These are phyloP conservation scores for Nephrotoma appendiculata DNA, from an alignment of 2,888 invertebrate species.

Conservation along the genomic window DNA sequence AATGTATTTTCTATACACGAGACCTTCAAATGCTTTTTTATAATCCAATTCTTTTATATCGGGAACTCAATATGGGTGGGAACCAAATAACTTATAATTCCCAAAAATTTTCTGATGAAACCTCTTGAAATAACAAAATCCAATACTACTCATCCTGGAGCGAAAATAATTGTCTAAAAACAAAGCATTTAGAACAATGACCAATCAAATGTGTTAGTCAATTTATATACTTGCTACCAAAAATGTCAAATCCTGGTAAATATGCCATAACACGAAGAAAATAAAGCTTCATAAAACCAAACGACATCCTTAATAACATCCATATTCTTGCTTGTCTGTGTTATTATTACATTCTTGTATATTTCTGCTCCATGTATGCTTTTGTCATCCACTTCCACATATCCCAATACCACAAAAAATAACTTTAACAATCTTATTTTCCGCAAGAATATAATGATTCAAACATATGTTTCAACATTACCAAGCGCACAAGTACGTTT, in stretches of 20 bases:
- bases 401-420: neutral
- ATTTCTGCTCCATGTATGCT: neutral
- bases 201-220: neutral
- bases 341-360: neutral
- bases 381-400: neutral
- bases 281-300: neutral
- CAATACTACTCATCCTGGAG: no score
- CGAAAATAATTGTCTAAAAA: no score
- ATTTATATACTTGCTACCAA: neutral
- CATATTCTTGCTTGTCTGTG: neutral
- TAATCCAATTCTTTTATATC: no score
- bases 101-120: no score
- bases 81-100: no score
- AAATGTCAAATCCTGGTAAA: neutral
- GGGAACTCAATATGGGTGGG: no score
- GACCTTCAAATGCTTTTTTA: no score
- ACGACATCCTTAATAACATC: neutral
- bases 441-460: neutral
- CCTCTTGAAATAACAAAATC: no score
- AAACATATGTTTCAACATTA: neutral
- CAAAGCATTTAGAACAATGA: neutral
- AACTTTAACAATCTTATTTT: neutral
- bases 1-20: no score
- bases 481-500: neutral
- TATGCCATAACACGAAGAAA: neutral